phyloP scores from a whole-genome alignment of 2,113 vertebrate species.

The Actenoides lindsayi region DNA sequence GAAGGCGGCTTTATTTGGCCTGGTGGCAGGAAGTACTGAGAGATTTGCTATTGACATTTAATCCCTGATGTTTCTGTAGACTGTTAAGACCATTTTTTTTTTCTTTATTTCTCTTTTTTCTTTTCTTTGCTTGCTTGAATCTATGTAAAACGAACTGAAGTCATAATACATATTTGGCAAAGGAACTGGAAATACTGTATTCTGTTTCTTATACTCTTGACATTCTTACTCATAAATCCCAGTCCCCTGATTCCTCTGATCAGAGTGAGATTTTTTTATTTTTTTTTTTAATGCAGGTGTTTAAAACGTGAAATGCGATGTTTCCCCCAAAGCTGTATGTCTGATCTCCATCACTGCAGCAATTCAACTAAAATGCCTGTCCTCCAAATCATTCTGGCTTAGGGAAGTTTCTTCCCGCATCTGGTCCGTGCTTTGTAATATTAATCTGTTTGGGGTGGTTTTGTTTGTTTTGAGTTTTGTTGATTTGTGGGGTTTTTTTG shows the following conservation, averaged over 20 bases:
- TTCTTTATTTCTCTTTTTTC: background rate
- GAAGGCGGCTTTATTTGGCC: constrained; percentile 49
- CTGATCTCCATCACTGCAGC: constrained; percentile 17
- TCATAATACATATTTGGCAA: constrained; percentile 29
- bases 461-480: too few relatives aligned
- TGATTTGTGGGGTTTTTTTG: too few relatives aligned
- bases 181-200: constrained; percentile 45
- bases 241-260: constrained; percentile 26
- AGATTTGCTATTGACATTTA: constrained; percentile 70
- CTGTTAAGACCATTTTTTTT: background rate
- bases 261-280: background rate
- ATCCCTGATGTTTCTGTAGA: constrained; percentile 65
- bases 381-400: background rate
- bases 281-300: constrained; percentile 35
- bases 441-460: background rate
- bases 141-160: constrained; percentile 50
- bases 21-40: constrained; percentile 61
- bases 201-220: constrained; percentile 55
- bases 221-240: constrained; percentile 44
- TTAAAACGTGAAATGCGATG: constrained; percentile 50
- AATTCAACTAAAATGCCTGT: background rate
- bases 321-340: constrained; percentile 1
- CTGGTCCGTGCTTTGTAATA: constrained; percentile 6
- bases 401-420: constrained; percentile 9
- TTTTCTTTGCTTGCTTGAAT: background rate